Conservation (phyloP, 2,888 invertebrate genomes). For the Sinohyriopsis cumingii region DNA sequence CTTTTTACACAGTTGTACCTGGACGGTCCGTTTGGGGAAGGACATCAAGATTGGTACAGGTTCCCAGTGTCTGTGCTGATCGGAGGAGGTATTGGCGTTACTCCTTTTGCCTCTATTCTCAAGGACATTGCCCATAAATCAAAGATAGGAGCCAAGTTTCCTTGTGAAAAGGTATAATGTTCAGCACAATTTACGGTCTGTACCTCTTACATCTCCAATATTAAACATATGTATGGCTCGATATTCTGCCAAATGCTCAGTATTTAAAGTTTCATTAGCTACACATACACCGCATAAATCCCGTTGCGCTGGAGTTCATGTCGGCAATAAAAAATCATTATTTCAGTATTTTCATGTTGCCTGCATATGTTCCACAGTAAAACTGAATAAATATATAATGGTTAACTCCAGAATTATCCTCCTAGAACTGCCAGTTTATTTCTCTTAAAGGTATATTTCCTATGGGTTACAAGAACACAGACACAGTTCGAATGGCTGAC, state of each 20-base stretch:
- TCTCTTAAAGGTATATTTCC: conserved; percentile 74
- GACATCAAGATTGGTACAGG: conserved; percentile 79
- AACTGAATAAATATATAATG: too few species aligned
- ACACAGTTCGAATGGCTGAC: conserved; percentile 80
- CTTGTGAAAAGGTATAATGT: conserved; percentile 67
- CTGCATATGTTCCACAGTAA: too few species aligned
- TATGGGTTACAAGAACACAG: conserved; percentile 79
- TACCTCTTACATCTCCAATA: too few species aligned
- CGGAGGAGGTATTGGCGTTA: conserved; percentile 80
- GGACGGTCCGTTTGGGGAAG: conserved; percentile 80
- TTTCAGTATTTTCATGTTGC: too few species aligned
- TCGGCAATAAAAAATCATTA: too few species aligned
- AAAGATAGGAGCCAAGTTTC: conserved; percentile 46
- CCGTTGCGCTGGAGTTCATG: too few species aligned
- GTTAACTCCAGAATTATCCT: conserved; percentile 69
- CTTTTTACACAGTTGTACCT: conserved; percentile 72
- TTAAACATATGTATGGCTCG: too few species aligned
- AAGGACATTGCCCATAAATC: conserved; percentile 76
- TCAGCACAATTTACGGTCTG: too few species aligned
- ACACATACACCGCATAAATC: too few species aligned
- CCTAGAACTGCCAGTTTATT: conserved; percentile 74
- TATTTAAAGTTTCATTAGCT: too few species aligned
- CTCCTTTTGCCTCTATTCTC: conserved; percentile 79
- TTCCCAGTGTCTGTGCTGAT: conserved; percentile 78
- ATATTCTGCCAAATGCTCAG: too few species aligned